Evolutionary conservation across 2,888 invertebrate species (phyloP).

Genomic region (Mamestra brassicae): DNA sequence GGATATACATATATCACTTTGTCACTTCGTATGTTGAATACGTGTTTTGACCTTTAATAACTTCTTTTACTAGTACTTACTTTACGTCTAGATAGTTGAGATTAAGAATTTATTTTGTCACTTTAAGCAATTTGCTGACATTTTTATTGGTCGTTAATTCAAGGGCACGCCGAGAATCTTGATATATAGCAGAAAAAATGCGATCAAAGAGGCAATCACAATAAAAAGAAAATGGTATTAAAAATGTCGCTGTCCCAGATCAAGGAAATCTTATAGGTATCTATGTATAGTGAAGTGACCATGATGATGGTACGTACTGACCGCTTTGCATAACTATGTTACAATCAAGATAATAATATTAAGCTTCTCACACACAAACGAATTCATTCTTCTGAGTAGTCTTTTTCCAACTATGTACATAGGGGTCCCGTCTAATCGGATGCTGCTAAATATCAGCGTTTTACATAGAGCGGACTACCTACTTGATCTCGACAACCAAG

Average conservation of each 20-base stretch:
- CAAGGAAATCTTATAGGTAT: background rate
- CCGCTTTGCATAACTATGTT: too few species aligned
- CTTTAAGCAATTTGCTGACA: slow-evolving; percentile 16
- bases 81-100: slow-evolving; percentile 26
- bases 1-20: slow-evolving; percentile 44
- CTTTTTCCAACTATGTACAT: too few species aligned
- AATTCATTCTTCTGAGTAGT: too few species aligned
- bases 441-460: too few species aligned
- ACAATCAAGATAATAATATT: too few species aligned
- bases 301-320: background rate
- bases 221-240: background rate
- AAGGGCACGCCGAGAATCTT: background rate
- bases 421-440: too few species aligned
- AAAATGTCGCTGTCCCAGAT: background rate
- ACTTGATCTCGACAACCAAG: too few species aligned
- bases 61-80: slow-evolving; percentile 7
- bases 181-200: background rate
- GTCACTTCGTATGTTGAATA: slow-evolving; percentile 37
- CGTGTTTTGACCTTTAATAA: slow-evolving; percentile 37
- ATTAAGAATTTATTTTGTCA: slow-evolving; percentile 48
- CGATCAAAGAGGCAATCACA: background rate
- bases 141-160: slow-evolving; percentile 31
- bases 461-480: too few species aligned
- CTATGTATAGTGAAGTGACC: too few species aligned
- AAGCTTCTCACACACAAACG: too few species aligned